Percentiles rank a stretch among this genome's conserved stretches.
Conservation (phyloP, 2,888 invertebrate genomes). For the Chloromyia formosa region DNA sequence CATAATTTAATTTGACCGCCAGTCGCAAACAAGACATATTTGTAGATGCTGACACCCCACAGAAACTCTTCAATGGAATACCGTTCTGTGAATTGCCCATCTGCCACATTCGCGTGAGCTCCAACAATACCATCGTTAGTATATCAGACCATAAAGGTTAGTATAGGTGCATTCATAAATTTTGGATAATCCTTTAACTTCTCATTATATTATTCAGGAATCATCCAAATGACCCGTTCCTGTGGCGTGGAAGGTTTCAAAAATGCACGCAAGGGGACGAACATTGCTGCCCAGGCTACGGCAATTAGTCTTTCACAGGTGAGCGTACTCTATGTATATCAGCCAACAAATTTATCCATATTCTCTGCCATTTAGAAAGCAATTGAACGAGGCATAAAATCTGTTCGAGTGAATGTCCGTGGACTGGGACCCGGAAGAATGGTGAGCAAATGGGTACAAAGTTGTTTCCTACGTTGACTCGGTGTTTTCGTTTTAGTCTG, state of each 20-base stretch:
- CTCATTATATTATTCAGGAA: constrained; percentile 61
- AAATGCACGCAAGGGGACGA: constrained; percentile 94
- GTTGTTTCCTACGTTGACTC: background rate
- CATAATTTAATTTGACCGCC: too few species aligned
- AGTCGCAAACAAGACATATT: constrained; percentile 69
- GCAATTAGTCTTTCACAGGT: constrained; percentile 82
- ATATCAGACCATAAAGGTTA: constrained; percentile 76
- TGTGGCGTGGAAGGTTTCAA: constrained; percentile 95
- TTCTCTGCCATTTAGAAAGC: constrained; percentile 70
- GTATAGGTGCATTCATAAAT: constrained; percentile 15
- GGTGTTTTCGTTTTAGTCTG: constrained; percentile 71
- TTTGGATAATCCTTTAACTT: background rate
- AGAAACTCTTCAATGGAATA: constrained; percentile 76
- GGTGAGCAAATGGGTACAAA: constrained; percentile 67
- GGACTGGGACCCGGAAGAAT: constrained; percentile 91
- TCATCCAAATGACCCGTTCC: constrained; percentile 71
- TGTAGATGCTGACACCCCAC: constrained; percentile 78
- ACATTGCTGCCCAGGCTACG: constrained; percentile 95
- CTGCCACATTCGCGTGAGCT: constrained; percentile 80
- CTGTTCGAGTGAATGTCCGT: constrained; percentile 78
- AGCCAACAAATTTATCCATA: too few species aligned
- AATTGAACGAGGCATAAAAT: constrained; percentile 76
- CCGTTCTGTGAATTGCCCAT: constrained; percentile 84
- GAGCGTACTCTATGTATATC: constrained; percentile 61
- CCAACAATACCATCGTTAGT: constrained; percentile 88